Percentiles rank a stretch among this genome's conserved stretches.
Conservation (phyloP, 2,888 invertebrate genomes). For the Spisula subtruncata region DNA sequence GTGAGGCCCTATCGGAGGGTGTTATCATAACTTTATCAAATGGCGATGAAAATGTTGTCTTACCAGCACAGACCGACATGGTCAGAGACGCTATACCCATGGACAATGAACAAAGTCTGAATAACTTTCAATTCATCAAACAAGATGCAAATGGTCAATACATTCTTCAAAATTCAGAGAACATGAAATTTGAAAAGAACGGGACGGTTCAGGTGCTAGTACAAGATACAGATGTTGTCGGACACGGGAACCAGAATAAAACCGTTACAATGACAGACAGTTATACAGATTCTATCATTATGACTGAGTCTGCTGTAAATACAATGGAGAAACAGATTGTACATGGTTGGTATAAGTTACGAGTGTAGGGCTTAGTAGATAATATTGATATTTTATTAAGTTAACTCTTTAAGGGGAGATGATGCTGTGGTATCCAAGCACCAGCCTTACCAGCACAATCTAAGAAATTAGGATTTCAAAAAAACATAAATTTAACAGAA, state of each 20-base stretch:
- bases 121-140: conserved; percentile 48
- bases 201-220: conserved; percentile 58
- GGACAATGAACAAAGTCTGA: conserved; percentile 19
- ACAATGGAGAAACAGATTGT: not conserved
- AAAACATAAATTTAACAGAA: no score
- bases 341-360: not conserved
- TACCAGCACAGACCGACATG: not conserved
- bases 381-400: no score
- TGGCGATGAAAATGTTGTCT: not conserved
- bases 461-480: no score
- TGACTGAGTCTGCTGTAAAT: not conserved
- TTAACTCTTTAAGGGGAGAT: no score
- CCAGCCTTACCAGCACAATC: no score
- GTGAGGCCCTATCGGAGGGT: not conserved
- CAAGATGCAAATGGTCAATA: conserved; percentile 43
- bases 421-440: no score
- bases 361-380: not conserved
- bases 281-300: not conserved
- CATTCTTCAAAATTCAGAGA: conserved; percentile 53
- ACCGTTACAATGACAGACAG: conserved; percentile 11
- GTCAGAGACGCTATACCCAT: not conserved
- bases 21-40: conserved; percentile 30
- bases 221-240: not conserved
- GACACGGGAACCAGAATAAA: not conserved
- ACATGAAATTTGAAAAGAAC: conserved; percentile 42